Conservation (phyloP, 1,140 invertebrate genomes). For the Steinernema khuongi region DNA sequence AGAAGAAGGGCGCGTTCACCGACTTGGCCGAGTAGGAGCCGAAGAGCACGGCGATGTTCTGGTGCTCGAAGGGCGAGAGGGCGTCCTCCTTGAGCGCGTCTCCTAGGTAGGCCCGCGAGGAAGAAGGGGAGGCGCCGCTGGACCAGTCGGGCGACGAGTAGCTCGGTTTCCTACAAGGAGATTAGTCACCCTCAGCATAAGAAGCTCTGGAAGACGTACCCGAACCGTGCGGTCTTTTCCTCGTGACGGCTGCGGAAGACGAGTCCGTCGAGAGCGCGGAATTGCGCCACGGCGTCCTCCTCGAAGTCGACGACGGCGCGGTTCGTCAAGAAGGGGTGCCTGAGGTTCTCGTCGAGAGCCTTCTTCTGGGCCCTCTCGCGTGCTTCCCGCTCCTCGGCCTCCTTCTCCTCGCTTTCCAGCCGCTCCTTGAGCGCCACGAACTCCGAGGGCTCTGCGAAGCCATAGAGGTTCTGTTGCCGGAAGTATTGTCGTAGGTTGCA, state of each 20-base stretch:
- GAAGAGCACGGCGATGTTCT: constrained; percentile 79
- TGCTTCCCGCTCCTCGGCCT: background rate
- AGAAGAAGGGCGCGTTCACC: constrained; percentile 45
- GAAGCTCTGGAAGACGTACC: background rate
- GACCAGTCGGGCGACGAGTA: constrained; percentile 13
- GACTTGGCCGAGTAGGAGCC: constrained; percentile 81
- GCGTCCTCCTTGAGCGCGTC: constrained; percentile 66
- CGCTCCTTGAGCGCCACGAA: background rate
- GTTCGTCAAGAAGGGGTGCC: constrained; percentile 15
- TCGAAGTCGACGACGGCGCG: background rate
- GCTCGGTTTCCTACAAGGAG: background rate
- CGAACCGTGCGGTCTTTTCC: background rate
- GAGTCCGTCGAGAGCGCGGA: constrained; percentile 27
- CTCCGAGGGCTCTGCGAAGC: constrained; percentile 4
- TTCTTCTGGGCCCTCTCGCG: background rate
- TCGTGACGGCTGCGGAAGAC: constrained; percentile 23
- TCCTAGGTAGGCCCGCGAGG: constrained; percentile 8
- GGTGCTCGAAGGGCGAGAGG: constrained; percentile 78
- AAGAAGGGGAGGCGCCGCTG: background rate
- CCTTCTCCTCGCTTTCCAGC: constrained; percentile 17
- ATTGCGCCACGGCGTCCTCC: constrained; percentile 15
- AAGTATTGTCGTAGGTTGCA: constrained; percentile 74
- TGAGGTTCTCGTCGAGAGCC: constrained; percentile 20
- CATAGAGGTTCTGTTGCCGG: constrained; percentile 62
- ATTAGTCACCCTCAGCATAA: background rate